Evolutionary conservation across 2,888 invertebrate genomes (phyloP).

Genomic region (Prosopocoilus inquinatus): DNA sequence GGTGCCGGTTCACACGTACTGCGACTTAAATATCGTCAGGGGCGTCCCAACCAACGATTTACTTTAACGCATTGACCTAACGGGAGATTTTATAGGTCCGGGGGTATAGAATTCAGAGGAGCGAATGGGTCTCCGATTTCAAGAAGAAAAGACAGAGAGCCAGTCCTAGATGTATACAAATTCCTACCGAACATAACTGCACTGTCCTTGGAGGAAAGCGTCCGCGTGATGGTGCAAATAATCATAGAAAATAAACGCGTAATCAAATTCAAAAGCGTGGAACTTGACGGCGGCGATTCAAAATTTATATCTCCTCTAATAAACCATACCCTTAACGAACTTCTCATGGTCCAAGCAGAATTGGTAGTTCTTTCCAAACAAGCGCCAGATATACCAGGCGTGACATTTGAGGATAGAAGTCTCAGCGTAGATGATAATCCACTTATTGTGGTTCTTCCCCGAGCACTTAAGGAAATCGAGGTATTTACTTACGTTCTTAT

Average conservation of each 20-base stretch:
- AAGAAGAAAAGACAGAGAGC: slow-evolving; percentile 64
- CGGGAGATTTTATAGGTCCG: neutral
- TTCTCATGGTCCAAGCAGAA: slow-evolving; percentile 69
- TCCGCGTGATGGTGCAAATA: slow-evolving; percentile 66
- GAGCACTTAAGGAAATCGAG: too few relatives aligned
- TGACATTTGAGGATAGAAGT: slow-evolving; percentile 35
- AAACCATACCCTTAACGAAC: slow-evolving; percentile 61
- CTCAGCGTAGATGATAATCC: neutral
- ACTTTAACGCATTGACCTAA: too few relatives aligned
- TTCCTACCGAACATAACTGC: slow-evolving; percentile 63
- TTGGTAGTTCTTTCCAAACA: slow-evolving; percentile 56
- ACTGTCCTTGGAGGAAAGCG: slow-evolving; percentile 41
- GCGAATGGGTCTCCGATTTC: slow-evolving; percentile 56
- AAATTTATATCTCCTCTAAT: slow-evolving; percentile 53
- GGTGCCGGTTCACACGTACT: slow-evolving; percentile 46
- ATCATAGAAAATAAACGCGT: slow-evolving; percentile 68
- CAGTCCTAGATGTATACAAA: slow-evolving; percentile 72
- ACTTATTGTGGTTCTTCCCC: too few relatives aligned
- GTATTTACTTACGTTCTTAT: too few relatives aligned
- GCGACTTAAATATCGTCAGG: slow-evolving; percentile 36
- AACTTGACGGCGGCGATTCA: slow-evolving; percentile 37
- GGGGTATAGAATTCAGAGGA: slow-evolving; percentile 67
- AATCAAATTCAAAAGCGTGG: slow-evolving; percentile 61
- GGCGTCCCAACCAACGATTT: too few relatives aligned
- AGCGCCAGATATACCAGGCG: slow-evolving; percentile 52